Conservation (phyloP, 2,113 vertebrate genomes). For the Archocentrus centrarchus region DNA sequence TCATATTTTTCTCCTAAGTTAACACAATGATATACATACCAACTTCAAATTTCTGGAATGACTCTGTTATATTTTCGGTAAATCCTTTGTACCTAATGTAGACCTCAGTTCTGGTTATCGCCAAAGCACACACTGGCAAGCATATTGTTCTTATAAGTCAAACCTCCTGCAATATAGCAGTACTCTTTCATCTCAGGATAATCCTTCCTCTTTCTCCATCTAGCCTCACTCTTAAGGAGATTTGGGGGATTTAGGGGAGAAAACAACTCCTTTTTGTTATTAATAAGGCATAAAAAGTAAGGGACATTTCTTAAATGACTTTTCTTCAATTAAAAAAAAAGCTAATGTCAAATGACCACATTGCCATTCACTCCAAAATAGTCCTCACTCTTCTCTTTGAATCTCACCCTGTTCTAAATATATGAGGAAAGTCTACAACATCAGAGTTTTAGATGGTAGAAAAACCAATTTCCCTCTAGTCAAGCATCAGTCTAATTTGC, state of each 20-base stretch:
- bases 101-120: constrained; percentile 8
- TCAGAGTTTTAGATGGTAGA: neutral
- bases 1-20: neutral
- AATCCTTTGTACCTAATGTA: neutral
- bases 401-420: neutral
- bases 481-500: neutral
- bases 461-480: neutral
- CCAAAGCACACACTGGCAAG: neutral
- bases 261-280: neutral
- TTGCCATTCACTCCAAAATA: neutral
- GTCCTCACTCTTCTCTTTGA: neutral
- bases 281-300: neutral
- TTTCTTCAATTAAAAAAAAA: neutral
- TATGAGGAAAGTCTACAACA: neutral
- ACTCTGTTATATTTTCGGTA: neutral
- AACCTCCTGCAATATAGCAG: constrained; percentile 11
- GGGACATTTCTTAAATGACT: neutral
- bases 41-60: neutral
- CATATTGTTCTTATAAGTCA: constrained; percentile 19
- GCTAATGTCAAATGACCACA: neutral
- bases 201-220: constrained; percentile 17
- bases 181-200: constrained; percentile 20
- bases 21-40: neutral
- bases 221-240: neutral
- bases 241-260: neutral